Evolutionary conservation across 2,113 vertebrate species (phyloP).

Genomic region (Chloropsis cyanopogon): DNA sequence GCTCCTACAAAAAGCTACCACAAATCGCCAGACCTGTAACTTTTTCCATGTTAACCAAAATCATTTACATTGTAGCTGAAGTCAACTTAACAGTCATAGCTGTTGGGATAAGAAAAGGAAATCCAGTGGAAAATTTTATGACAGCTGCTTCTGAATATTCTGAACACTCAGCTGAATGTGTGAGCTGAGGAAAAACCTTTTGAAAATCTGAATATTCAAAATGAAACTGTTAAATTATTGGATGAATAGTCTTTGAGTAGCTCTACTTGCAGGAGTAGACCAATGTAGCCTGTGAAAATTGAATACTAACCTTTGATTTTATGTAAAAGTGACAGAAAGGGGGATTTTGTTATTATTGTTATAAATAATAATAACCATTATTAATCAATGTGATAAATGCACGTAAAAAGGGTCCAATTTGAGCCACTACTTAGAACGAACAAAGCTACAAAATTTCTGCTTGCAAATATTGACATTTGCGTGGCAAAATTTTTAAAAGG

Average conservation of each 20-base stretch:
- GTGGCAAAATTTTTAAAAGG: neutral
- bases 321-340: neutral
- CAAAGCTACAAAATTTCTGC: neutral
- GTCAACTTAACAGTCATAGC: neutral
- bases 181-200: neutral
- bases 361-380: neutral
- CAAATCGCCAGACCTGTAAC: neutral
- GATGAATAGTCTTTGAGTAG: neutral
- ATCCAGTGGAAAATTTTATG: slow-evolving; percentile 26
- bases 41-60: slow-evolving; percentile 19
- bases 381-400: neutral
- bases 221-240: neutral
- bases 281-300: neutral
- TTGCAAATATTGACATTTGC: neutral
- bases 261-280: neutral
- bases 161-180: neutral
- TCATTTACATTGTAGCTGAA: neutral
- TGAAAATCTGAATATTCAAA: neutral
- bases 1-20: neutral
- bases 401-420: neutral
- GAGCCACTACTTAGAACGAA: neutral
- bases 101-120: neutral
- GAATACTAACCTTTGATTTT: neutral
- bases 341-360: neutral
- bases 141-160: slow-evolving; percentile 25